Percentiles rank a stretch among this genome's conserved stretches.
These are phyloP conservation scores for Centropyge bicolor DNA, from an alignment of 2,797 vertebrate species.

Conservation along the genomic window DNA sequence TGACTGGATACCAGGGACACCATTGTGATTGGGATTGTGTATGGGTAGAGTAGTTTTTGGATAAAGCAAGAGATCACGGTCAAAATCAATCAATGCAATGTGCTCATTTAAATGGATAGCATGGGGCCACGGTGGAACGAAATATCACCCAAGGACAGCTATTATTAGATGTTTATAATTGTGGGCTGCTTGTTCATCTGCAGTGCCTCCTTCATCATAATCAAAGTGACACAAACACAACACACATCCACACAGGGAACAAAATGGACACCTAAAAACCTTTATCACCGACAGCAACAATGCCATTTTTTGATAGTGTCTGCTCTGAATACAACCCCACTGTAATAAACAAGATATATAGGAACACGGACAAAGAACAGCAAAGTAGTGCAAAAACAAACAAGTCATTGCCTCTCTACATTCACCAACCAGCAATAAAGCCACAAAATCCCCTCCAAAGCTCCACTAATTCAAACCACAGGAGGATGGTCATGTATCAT, in stretches of 20 bases:
- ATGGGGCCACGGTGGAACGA: slow-evolving; percentile 9
- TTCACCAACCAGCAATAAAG: background rate
- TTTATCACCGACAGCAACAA: slow-evolving; percentile 22
- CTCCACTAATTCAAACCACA: slow-evolving; percentile 21
- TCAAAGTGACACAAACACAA: slow-evolving; percentile 55
- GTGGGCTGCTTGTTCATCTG: slow-evolving; percentile 51
- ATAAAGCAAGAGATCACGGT: slow-evolving; percentile 43
- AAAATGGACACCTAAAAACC: slow-evolving; percentile 35
- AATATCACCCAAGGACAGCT: slow-evolving; percentile 69
- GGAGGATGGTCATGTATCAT: background rate
- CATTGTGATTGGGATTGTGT: background rate
- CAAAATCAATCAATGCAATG: slow-evolving; percentile 49
- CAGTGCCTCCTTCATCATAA: slow-evolving; percentile 59
- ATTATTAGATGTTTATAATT: slow-evolving; percentile 68
- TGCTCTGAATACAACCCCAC: background rate
- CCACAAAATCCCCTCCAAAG: background rate
- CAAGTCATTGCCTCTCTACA: background rate
- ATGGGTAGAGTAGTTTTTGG: slow-evolving; percentile 9
- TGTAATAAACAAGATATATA: background rate
- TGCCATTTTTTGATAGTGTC: background rate
- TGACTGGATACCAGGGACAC: background rate
- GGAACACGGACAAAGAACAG: background rate
- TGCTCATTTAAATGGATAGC: slow-evolving; percentile 64
- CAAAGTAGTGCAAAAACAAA: background rate
- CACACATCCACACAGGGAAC: slow-evolving; percentile 17